These are phyloP conservation scores for Zaprionus vittiger DNA, from an alignment of 1,140 invertebrate genomes.

Conservation along the genomic window DNA sequence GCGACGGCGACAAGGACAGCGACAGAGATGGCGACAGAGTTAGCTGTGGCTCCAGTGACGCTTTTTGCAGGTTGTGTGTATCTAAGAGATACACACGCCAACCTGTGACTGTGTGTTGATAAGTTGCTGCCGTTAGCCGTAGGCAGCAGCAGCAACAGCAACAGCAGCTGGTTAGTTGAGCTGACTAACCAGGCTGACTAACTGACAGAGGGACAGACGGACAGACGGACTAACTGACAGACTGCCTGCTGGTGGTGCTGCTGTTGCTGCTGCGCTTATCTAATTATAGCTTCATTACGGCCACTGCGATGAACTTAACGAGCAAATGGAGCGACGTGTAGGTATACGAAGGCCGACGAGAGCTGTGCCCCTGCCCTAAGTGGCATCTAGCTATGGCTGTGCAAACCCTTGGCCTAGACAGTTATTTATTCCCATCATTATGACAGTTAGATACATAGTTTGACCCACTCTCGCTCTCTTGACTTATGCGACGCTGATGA, in stretches of 20 bases:
- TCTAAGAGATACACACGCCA: slow-evolving; percentile 44
- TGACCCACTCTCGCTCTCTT: neutral
- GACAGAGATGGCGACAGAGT: slow-evolving; percentile 9
- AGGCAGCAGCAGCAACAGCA: slow-evolving; percentile 26
- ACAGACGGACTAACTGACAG: neutral
- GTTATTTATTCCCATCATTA: slow-evolving; percentile 50
- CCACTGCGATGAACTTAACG: slow-evolving; percentile 55
- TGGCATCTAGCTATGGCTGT: slow-evolving; percentile 13
- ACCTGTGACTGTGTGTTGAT: slow-evolving; percentile 11
- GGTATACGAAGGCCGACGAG: slow-evolving; percentile 33
- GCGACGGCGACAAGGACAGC: neutral
- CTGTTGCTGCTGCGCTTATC: slow-evolving; percentile 66
- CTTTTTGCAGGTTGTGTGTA: slow-evolving; percentile 24
- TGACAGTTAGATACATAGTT: slow-evolving; percentile 37
- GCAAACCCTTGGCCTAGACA: slow-evolving; percentile 31
- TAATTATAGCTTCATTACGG: slow-evolving; percentile 80
- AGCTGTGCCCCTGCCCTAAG: neutral
- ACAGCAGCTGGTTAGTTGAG: slow-evolving; percentile 47
- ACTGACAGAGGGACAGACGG: slow-evolving; percentile 8
- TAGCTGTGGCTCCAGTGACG: neutral
- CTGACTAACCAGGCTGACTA: slow-evolving; percentile 17
- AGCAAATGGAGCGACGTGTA: slow-evolving; percentile 41
- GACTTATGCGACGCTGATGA: slow-evolving; percentile 31
- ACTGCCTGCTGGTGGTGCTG: slow-evolving; percentile 19
- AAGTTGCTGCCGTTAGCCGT: slow-evolving; percentile 34